These are phyloP conservation scores for Semicossyphus pulcher DNA, from an alignment of 2,113 vertebrate genomes.

Conservation along the genomic window DNA sequence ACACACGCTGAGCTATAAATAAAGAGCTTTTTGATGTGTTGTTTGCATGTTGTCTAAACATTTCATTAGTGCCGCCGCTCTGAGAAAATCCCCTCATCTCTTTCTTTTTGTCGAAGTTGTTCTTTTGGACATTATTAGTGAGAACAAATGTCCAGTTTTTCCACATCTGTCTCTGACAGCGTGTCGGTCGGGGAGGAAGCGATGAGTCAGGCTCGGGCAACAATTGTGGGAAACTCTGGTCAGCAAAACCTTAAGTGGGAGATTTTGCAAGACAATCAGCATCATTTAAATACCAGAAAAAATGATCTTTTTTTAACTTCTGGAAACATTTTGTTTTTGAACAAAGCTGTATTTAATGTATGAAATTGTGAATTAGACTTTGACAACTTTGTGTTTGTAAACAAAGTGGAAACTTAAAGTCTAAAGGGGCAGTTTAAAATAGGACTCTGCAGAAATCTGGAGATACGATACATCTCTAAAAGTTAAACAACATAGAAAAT, in stretches of 20 bases:
- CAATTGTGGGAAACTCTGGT: conserved; percentile 13
- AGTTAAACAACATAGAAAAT: no score
- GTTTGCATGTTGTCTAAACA: background rate
- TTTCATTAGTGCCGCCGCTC: background rate
- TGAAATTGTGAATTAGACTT: no score
- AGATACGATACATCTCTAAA: no score
- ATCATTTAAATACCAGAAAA: background rate
- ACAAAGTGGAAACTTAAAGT: no score
- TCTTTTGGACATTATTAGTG: background rate
- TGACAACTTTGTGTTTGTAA: no score
- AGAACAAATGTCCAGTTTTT: background rate
- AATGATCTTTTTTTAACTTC: no score
- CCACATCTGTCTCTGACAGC: background rate
- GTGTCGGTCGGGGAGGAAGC: conserved; percentile 15
- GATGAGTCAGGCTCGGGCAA: conserved; percentile 22
- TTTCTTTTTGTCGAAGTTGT: background rate
- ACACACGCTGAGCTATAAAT: background rate
- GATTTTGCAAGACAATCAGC: background rate
- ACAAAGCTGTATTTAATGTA: no score
- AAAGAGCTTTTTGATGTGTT: background rate
- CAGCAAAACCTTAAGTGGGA: background rate
- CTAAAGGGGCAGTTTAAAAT: no score
- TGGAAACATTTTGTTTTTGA: no score
- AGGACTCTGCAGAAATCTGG: no score
- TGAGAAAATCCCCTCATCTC: background rate